Evolutionary conservation across 2,113 vertebrate species (phyloP).

Genomic region (Hiodon alosoides): DNA sequence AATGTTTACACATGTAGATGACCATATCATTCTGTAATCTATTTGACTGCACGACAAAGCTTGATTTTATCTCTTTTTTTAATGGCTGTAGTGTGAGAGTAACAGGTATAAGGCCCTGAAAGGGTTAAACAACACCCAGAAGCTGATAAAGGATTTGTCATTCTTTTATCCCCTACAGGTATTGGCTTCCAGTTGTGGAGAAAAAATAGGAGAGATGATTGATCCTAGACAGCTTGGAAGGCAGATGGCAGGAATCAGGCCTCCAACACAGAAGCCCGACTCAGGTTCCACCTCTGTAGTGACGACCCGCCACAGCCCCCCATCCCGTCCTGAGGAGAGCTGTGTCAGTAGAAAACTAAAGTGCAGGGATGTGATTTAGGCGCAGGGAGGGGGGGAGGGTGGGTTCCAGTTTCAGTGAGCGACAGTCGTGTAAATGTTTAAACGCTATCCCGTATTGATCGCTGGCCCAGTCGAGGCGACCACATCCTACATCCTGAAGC

Average conservation of each 20-base stretch:
- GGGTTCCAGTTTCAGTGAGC: background rate
- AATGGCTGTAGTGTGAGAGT: too few relatives aligned
- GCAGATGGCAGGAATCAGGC: background rate
- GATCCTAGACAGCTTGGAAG: background rate
- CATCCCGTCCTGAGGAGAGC: background rate
- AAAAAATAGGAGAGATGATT: background rate
- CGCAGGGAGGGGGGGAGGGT: background rate
- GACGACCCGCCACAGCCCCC: background rate
- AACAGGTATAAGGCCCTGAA: too few relatives aligned
- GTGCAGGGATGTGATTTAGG: background rate
- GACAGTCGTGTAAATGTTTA: conserved; percentile 36
- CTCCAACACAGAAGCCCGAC: too few relatives aligned
- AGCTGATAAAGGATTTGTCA: background rate
- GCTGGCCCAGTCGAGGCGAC: conserved; percentile 47
- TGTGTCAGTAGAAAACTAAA: background rate
- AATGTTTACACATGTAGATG: background rate
- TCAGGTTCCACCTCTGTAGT: background rate
- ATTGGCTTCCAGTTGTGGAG: background rate
- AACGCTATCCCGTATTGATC: conserved; percentile 53
- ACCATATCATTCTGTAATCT: background rate
- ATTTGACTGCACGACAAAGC: background rate
- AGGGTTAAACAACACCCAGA: too few relatives aligned
- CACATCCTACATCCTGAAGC: conserved; percentile 56
- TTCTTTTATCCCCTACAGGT: background rate
- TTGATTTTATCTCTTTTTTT: background rate